phyloP scores from a whole-genome alignment of 1,140 invertebrate genomes.

The Chionoecetes opilio region DNA sequence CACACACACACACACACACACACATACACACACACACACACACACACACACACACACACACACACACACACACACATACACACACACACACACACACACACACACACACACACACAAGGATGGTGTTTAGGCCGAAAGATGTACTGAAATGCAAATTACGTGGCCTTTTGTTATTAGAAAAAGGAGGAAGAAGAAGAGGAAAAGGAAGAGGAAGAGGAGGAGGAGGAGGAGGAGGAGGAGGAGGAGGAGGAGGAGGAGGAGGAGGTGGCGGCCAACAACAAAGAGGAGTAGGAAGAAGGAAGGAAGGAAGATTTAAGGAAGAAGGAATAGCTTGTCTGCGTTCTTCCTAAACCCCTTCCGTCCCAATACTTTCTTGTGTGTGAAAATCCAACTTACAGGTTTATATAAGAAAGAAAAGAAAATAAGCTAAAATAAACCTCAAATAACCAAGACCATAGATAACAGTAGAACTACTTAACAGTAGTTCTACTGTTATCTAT shows the following conservation, averaged over 20 bases:
- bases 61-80: neutral
- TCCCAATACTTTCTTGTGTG: no score
- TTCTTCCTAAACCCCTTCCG: no score
- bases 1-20: no score
- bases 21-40: neutral
- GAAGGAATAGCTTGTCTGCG: neutral
- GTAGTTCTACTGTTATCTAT: no score
- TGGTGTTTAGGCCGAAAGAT: neutral
- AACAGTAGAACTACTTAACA: no score
- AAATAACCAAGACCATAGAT: no score
- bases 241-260: constrained; percentile 15
- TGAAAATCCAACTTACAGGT: no score
- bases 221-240: neutral
- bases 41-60: neutral
- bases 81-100: constrained; percentile 25
- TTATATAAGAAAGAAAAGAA: no score
- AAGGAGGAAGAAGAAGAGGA: neutral
- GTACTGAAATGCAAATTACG: neutral
- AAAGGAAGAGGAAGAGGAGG: neutral
- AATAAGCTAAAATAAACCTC: neutral
- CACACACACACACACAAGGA: neutral
- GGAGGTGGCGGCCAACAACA: neutral
- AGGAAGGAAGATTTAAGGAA: no score
- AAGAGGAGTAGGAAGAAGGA: no score
- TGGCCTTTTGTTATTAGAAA: neutral